Base-by-base conservation (phyloP, 2,797 vertebrate genomes). In the Peromyscus melanophrys region DNA sequence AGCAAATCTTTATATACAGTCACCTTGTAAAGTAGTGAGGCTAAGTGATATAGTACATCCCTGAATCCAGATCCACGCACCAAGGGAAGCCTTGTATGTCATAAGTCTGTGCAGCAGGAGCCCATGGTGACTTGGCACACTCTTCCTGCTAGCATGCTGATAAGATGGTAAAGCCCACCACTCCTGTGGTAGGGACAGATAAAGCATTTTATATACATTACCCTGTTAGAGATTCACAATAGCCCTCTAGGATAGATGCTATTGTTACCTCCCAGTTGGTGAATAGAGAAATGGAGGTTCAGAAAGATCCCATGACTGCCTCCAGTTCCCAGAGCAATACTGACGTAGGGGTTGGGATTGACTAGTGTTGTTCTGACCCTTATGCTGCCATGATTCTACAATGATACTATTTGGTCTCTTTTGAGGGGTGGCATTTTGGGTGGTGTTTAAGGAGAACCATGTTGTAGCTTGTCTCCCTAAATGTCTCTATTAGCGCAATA, bases 1-100 rank as follows among this genome's bases (percentile, higher is more conserved):
- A 94, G 93, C 97, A 98, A 97, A 97, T 97, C 97, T 96, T 97
- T 96, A 97, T 93, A 97, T 95, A 96, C 69, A 92, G 86, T 90
- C 78, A 40, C 89, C 89, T 77, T 69, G 8, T 0, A 8, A 17
- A 88, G 76, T 61, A 96, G 55, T 0, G 11, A 84, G 95, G 29
- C 75, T 86, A 49, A 90, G 69, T 61, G 71, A 82, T n/a, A 55
- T 3, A 13, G 69, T 25, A 12, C 4, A 10, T 67, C 82, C 81
- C 61, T 73, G 59, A 95, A 92, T 77, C 69, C 75, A 87, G 73
- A 67, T 11, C 55, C 12, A 23, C 19, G 27, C 25, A 67, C 0
- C 9, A 61, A 52, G 61, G 57, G 57, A 0, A 0, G 37, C 0
- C 1, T 61, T 27, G 10, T 4, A 11, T 6, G 19, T 37, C 13